phyloP scores from a whole-genome alignment of 2,888 invertebrate genomes.

The Junonia oenone region DNA sequence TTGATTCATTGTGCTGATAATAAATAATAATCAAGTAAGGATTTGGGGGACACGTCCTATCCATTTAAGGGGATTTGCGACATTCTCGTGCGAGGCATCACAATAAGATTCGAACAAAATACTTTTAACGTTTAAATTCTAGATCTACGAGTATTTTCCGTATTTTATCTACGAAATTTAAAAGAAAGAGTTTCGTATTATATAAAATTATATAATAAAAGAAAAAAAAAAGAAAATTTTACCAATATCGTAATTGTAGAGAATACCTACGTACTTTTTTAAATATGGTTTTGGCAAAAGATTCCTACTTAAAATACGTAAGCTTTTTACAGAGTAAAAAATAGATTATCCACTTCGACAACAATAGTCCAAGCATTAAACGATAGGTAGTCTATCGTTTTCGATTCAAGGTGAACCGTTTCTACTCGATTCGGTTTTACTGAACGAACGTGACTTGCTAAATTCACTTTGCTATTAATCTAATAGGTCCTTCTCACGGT shows the following conservation, averaged over 20 bases:
- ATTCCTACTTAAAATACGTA: not conserved
- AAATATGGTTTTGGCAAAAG: too few relatives aligned
- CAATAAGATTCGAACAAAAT: conserved; percentile 43
- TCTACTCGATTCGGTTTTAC: conserved; percentile 53
- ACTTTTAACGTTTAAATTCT: conserved; percentile 24
- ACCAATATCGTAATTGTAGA: too few relatives aligned
- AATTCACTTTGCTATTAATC: conserved; percentile 59
- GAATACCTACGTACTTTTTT: not conserved
- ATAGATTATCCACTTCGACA: not conserved
- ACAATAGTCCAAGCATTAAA: conserved; percentile 23
- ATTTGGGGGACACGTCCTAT: conserved; percentile 67
- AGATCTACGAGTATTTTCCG: not conserved
- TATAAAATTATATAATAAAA: too few relatives aligned
- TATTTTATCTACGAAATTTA: not conserved
- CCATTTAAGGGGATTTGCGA: conserved; percentile 71
- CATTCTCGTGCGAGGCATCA: conserved; percentile 57
- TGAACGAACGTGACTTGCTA: conserved; percentile 53
- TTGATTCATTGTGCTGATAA: conserved; percentile 67
- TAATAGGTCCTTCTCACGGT: conserved; percentile 41
- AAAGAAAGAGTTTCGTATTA: not conserved
- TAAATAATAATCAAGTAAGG: conserved; percentile 74
- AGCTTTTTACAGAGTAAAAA: not conserved
- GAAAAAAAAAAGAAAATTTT: too few relatives aligned
- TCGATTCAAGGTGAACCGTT: conserved; percentile 43
- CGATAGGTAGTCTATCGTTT: conserved; percentile 37